These are phyloP conservation scores for Saxicola maurus DNA, from an alignment of 2,797 vertebrate genomes.

Conservation along the genomic window DNA sequence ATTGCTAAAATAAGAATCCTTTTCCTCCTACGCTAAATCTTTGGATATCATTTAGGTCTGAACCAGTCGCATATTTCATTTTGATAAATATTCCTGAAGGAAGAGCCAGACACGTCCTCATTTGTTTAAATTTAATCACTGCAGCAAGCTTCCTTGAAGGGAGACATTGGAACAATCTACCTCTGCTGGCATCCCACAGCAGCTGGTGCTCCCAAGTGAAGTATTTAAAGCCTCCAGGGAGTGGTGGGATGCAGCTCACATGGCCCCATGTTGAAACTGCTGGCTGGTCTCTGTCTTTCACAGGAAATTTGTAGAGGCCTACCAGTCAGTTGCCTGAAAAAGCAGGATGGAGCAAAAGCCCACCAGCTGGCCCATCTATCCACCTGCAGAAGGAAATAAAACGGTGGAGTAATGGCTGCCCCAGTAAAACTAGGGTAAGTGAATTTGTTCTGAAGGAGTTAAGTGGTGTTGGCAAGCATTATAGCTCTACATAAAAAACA, in stretches of 20 bases:
- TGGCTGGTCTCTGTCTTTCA: background rate
- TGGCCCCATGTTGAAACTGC: background rate
- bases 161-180: background rate
- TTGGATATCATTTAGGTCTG: background rate
- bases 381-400: background rate
- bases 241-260: background rate
- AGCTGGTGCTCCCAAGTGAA: background rate
- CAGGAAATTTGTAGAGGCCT: background rate
- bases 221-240: background rate
- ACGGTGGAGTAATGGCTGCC: background rate
- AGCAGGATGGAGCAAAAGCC: background rate
- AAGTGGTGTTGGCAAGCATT: background rate
- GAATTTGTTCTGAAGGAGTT: background rate
- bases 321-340: background rate
- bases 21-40: background rate
- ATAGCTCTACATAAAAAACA: background rate
- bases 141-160: background rate
- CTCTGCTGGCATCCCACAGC: background rate
- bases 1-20: conserved; percentile 18
- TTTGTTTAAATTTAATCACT: conserved; percentile 13
- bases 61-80: background rate
- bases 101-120: background rate
- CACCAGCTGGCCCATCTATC: background rate
- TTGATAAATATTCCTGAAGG: background rate
- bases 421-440: background rate